Conservation (phyloP, 2,888 invertebrate species). For the Stenodema calcarata region DNA sequence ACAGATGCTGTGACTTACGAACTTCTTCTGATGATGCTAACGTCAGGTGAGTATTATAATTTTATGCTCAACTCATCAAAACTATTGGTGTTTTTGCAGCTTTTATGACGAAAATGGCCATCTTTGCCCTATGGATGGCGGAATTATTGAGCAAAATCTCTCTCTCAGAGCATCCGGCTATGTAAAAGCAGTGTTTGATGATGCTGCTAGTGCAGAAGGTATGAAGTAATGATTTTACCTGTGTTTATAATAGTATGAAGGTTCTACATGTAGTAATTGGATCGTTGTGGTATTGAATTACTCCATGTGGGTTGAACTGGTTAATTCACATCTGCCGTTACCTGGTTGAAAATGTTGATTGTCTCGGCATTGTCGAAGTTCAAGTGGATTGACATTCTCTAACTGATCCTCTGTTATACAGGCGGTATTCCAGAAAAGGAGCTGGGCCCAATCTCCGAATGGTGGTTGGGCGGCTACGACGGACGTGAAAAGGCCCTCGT, state of each 20-base stretch:
- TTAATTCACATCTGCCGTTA: too few relatives aligned
- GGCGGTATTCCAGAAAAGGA: slow-evolving; percentile 75
- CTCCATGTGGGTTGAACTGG: too few relatives aligned
- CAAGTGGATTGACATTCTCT: neutral
- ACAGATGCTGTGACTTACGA: too few relatives aligned
- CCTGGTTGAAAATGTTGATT: neutral
- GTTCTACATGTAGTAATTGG: too few relatives aligned
- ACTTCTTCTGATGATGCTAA: too few relatives aligned
- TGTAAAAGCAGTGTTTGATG: slow-evolving; percentile 80
- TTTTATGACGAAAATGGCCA: slow-evolving; percentile 82
- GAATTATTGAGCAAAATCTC: slow-evolving; percentile 78
- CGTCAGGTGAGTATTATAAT: too few relatives aligned
- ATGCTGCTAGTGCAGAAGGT: slow-evolving; percentile 72
- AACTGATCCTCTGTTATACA: slow-evolving; percentile 52
- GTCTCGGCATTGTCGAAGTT: neutral
- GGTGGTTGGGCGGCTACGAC: slow-evolving; percentile 84
- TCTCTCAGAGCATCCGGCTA: slow-evolving; percentile 79
- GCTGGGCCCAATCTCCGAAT: slow-evolving; percentile 83
- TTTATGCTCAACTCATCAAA: too few relatives aligned
- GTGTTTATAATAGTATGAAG: too few relatives aligned
- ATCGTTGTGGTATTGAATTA: too few relatives aligned
- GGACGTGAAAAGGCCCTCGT: slow-evolving; percentile 78
- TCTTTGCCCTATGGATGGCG: slow-evolving; percentile 78
- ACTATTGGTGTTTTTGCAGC: too few relatives aligned
- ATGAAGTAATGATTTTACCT: neutral